phyloP scores from a whole-genome alignment of 2,888 invertebrate species.

The Plebejus argus region DNA sequence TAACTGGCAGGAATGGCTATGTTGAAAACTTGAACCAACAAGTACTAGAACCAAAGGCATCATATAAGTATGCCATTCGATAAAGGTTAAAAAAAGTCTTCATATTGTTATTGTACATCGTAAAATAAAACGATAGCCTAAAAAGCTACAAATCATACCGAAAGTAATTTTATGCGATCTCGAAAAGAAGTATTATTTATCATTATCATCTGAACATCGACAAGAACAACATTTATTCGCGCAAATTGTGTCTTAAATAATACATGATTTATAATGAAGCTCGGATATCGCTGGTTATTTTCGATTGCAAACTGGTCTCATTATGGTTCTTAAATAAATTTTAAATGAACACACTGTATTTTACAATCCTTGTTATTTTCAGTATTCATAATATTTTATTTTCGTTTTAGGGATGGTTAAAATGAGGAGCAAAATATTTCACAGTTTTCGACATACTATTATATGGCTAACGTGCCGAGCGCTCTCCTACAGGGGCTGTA shows the following conservation, averaged over 20 bases:
- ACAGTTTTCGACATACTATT: too few relatives aligned
- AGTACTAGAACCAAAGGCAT: background rate
- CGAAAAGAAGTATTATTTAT: slow-evolving; percentile 51
- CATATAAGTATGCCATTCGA: background rate
- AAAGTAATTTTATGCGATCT: slow-evolving; percentile 14
- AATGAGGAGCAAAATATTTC: background rate
- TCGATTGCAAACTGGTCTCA: slow-evolving; percentile 27
- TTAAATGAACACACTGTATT: slow-evolving; percentile 10
- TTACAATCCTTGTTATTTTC: slow-evolving; percentile 1
- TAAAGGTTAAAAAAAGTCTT: background rate
- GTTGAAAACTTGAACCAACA: too few relatives aligned
- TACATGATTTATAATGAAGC: slow-evolving; percentile 41
- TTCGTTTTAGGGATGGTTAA: background rate
- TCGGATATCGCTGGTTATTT: slow-evolving; percentile 20
- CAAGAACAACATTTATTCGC: slow-evolving; percentile 49
- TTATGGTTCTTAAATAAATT: slow-evolving; percentile 13
- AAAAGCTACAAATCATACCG: slow-evolving; percentile 14
- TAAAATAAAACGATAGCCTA: slow-evolving; percentile 3
- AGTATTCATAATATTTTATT: slow-evolving; percentile 11
- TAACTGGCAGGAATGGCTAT: too few relatives aligned
- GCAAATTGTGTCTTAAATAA: slow-evolving; percentile 55
- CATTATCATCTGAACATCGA: slow-evolving; percentile 52
- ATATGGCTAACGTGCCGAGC: too few relatives aligned
- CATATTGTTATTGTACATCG: background rate
- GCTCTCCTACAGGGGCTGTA: too few relatives aligned